Evolutionary conservation across 2,888 invertebrate genomes (phyloP).

Genomic region (Pilophorus perplexus): DNA sequence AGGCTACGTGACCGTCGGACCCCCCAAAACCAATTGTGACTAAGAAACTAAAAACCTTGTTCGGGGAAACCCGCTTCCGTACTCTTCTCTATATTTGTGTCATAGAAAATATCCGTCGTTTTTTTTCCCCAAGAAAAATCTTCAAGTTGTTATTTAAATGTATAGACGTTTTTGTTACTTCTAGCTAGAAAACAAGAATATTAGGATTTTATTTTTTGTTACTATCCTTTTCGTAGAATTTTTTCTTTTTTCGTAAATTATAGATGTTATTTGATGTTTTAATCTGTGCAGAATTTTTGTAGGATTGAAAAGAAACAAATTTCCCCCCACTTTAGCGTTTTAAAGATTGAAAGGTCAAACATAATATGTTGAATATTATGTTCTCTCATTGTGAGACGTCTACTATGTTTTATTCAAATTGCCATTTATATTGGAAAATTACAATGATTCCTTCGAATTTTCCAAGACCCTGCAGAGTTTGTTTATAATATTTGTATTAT

Average conservation of each 20-base stretch:
- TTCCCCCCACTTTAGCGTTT: too few species aligned
- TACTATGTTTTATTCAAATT: slow-evolving; percentile 3
- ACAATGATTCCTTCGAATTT: too few species aligned
- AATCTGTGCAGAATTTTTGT: too few species aligned
- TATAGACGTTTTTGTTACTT: slow-evolving; percentile 15
- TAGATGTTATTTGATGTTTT: too few species aligned
- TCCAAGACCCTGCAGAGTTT: slow-evolving; percentile 12
- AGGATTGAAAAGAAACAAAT: too few species aligned
- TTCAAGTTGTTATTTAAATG: not conserved
- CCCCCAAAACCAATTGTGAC: not conserved
- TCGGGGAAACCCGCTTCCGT: not conserved
- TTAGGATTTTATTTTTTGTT: slow-evolving; percentile 10
- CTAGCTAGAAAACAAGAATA: not conserved
- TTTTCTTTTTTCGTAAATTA: not conserved
- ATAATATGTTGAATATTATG: not conserved
- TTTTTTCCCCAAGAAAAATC: too few species aligned
- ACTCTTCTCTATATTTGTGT: too few species aligned
- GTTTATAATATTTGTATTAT: not conserved
- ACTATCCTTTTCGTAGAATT: slow-evolving; percentile 1
- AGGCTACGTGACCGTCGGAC: slow-evolving; percentile 36
- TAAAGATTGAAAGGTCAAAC: too few species aligned
- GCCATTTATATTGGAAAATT: too few species aligned
- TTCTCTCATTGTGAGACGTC: not conserved
- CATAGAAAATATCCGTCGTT: too few species aligned
- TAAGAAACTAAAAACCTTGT: not conserved